phyloP scores from a whole-genome alignment of 2,797 vertebrate genomes.

The Parauchenoglanis ngamensis region DNA sequence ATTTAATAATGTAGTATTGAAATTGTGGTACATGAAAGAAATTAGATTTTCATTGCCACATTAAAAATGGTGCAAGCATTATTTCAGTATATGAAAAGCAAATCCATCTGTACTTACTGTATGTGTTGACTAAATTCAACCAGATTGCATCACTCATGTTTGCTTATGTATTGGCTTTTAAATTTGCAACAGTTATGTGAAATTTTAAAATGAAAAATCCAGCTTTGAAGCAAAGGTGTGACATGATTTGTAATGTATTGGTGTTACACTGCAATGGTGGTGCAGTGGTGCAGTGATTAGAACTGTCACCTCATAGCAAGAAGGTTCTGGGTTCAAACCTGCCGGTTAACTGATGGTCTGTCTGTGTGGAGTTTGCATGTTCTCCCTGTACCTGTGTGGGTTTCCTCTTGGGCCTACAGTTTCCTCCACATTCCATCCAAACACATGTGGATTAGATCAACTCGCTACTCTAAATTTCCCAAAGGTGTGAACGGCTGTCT shows the following conservation, averaged over 20 bases:
- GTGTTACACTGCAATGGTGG: too few species aligned
- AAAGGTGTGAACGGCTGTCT: too few species aligned
- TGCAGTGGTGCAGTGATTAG: too few species aligned
- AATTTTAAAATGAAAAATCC: neutral
- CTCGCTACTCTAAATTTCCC: too few species aligned
- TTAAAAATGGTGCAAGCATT: neutral
- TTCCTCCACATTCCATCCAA: too few species aligned
- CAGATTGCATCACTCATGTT: neutral
- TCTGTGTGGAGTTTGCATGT: too few species aligned
- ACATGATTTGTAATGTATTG: neutral
- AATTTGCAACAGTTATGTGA: neutral
- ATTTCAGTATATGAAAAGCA: neutral
- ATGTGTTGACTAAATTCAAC: neutral
- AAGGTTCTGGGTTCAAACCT: too few species aligned
- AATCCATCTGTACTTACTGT: neutral
- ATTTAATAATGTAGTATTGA: neutral
- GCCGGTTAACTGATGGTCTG: too few species aligned
- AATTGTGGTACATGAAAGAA: neutral
- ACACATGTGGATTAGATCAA: too few species aligned
- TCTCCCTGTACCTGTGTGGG: too few species aligned
- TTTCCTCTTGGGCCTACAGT: too few species aligned
- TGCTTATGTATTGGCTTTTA: neutral
- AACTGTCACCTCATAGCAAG: too few species aligned
- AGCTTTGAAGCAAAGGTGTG: neutral
- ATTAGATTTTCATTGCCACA: neutral